These are phyloP conservation scores for Neelides sp. DNA, from an alignment of 1,140 invertebrate species.

Conservation along the genomic window DNA sequence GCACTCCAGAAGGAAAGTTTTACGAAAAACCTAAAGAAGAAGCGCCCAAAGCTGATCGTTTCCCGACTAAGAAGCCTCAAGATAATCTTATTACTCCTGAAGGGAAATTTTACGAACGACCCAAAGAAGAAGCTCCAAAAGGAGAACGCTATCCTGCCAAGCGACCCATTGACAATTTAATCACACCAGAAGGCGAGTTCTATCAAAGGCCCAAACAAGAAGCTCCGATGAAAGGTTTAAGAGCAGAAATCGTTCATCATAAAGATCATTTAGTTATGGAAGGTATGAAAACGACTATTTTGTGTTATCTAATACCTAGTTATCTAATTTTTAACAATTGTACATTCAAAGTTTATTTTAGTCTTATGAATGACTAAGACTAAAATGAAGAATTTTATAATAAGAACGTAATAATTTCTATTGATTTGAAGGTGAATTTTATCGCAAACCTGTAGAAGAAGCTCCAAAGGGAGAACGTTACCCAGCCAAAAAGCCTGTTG, in stretches of 20 bases:
- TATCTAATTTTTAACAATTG: not conserved
- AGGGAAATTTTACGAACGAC: slow-evolving; percentile 28
- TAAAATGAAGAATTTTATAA: no score
- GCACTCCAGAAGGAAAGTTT: slow-evolving; percentile 6
- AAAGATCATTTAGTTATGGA: slow-evolving; percentile 42
- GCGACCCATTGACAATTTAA: slow-evolving; percentile 47
- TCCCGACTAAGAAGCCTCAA: slow-evolving; percentile 42
- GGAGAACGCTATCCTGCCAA: slow-evolving; percentile 39
- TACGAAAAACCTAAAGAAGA: slow-evolving; percentile 1
- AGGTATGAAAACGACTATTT: slow-evolving; percentile 38
- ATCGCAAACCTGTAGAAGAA: slow-evolving; percentile 1
- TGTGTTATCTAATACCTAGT: not conserved
- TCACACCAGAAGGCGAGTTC: slow-evolving; percentile 33
- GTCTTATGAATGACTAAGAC: not conserved
- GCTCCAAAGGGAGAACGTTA: not conserved
- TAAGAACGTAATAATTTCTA: not conserved
- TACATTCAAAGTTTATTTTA: not conserved
- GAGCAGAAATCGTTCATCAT: slow-evolving; percentile 36
- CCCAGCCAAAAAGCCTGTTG: slow-evolving; percentile 36
- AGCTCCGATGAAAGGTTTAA: slow-evolving; percentile 33
- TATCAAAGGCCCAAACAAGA: slow-evolving; percentile 31
- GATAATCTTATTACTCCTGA: slow-evolving; percentile 42
- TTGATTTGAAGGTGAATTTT: slow-evolving; percentile 2
- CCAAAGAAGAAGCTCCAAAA: slow-evolving; percentile 30
- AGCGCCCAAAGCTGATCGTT: slow-evolving; percentile 37